Base-by-base conservation (phyloP, 2,113 vertebrate genomes). In the Ptilonorhynchus violaceus region DNA sequence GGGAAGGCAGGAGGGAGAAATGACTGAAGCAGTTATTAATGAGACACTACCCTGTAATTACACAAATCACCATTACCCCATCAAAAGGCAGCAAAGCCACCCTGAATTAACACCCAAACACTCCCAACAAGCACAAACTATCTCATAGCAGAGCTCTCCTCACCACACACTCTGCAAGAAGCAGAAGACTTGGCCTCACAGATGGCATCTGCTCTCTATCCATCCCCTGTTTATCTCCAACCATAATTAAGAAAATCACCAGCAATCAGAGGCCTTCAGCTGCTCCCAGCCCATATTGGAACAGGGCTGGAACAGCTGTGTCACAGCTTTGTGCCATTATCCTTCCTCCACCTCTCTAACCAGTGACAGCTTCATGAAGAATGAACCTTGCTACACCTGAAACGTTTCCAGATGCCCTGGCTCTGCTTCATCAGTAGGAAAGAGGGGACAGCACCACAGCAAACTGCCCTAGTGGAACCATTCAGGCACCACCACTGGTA, bases 251-350 rank as follows among this genome's bases (percentile, higher is more conserved):
- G 92, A 94, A 93, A 91, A 96, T 89, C 96, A 91, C 70, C 88
- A 79, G 88, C 63, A 85, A 85, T 96, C 89, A 92, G 89, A 93
- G 86, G 73, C 94, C 88, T 24, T 94, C 95, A 97, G 93, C 92
- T 95, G 90, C 63, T 95, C 74, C 33, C 87, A 81, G 90, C 56
- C 92, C 68, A 28, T 91, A 96, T 84, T 89, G 83, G 84, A 94
- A 64, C 63, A 78, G 81, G 84, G 89, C 78, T 92, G 72, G 55
- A 97, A 81, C 95, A 97, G 96, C 96, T 97, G 96, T 68, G 95
- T 70, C 14, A 4, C 85, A 94, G 87, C 76, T 88, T 88, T 82
- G 85, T 25, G 31, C 92, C 93, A 94, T 96, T 95, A 97, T 75
- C 92, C 86, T 91, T 89, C 81, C 77, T 91, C 66, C 94, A 86